Evolutionary conservation across 2,888 invertebrate genomes (phyloP).

Genomic region (Drosophila subsilvestris): DNA sequence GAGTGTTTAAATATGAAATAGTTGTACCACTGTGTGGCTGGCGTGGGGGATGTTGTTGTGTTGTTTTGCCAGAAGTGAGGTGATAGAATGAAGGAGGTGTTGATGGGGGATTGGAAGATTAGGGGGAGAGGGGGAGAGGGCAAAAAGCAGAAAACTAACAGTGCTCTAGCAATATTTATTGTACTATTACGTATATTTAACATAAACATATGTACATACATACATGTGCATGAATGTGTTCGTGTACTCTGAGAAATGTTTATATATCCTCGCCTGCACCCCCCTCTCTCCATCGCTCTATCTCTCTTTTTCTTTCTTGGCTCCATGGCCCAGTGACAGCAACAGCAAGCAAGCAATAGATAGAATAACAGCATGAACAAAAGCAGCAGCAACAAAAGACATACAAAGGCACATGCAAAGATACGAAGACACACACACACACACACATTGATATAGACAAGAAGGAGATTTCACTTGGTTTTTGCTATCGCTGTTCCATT

Average conservation of each 20-base stretch:
- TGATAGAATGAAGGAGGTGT: constrained; percentile 26
- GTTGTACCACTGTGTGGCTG: constrained; percentile 43
- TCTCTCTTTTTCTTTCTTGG: constrained; percentile 24
- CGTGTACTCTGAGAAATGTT: constrained; percentile 37
- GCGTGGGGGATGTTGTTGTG: constrained; percentile 44
- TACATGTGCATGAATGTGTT: constrained; percentile 22
- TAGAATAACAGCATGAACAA: constrained; percentile 65
- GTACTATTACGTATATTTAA: constrained; percentile 72
- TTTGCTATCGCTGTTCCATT: constrained; percentile 60
- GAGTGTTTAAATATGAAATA: background rate
- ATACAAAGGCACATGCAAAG: constrained; percentile 33
- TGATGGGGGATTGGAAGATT: no score
- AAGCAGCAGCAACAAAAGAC: constrained; percentile 56
- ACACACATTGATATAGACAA: constrained; percentile 39
- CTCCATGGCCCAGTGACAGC: constrained; percentile 62
- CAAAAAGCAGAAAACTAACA: constrained; percentile 60
- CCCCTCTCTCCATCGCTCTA: constrained; percentile 1
- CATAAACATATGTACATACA: constrained; percentile 57
- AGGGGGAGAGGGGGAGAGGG: constrained; percentile 17
- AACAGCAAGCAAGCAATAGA: constrained; percentile 69
- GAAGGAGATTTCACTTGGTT: constrained; percentile 25
- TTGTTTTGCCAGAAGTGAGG: constrained; percentile 28
- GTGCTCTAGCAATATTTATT: constrained; percentile 64
- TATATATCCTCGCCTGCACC: constrained; percentile 59
- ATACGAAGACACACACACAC: constrained; percentile 17